phyloP scores from a whole-genome alignment of 2,888 invertebrate species.

The Luperina testacea region DNA sequence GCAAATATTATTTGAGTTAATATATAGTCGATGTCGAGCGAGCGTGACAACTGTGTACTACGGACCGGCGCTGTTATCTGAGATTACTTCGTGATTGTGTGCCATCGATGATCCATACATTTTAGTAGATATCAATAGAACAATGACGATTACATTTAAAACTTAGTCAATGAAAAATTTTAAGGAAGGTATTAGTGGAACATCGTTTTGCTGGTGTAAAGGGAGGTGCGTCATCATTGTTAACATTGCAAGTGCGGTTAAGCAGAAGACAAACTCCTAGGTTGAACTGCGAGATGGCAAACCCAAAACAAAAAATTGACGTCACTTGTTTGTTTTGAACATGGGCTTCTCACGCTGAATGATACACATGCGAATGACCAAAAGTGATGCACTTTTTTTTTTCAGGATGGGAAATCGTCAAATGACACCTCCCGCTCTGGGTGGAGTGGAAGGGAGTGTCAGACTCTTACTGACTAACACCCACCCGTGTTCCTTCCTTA shows the following conservation, averaged over 20 bases:
- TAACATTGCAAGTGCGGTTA: background rate
- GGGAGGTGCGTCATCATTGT: background rate
- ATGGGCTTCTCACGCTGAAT: background rate
- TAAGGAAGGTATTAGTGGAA: background rate
- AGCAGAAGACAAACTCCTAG: background rate
- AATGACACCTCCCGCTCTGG: no score
- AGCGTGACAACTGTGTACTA: slow-evolving; percentile 58
- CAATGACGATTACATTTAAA: slow-evolving; percentile 56
- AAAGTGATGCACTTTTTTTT: background rate
- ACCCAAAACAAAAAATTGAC: background rate
- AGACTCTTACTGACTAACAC: no score
- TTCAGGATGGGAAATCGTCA: no score
- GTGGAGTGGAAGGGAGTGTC: no score
- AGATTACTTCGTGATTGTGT: slow-evolving; percentile 64
- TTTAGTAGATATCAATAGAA: slow-evolving; percentile 65
- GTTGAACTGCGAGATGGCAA: background rate
- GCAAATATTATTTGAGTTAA: slow-evolving; percentile 23
- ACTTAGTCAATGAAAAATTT: slow-evolving; percentile 16
- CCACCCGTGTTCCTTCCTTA: no score
- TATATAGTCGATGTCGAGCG: slow-evolving; percentile 35
- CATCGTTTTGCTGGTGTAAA: background rate
- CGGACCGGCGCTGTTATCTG: slow-evolving; percentile 65
- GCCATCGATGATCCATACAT: slow-evolving; percentile 61
- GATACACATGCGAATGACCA: background rate
- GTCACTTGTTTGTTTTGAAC: no score